Conservation (phyloP, 2,888 invertebrate species). For the Tiphia femorata region DNA sequence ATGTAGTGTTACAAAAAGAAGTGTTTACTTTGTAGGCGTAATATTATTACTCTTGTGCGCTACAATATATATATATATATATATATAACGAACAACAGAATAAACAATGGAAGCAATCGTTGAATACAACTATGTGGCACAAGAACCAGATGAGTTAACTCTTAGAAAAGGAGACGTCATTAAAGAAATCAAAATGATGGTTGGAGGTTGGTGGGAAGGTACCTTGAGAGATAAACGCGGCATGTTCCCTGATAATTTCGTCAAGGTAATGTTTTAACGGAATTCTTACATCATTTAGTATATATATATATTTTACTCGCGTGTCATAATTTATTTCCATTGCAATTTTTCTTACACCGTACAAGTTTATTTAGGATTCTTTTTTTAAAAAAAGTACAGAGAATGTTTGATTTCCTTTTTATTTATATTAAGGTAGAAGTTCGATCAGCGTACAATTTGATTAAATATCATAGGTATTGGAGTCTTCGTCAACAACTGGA, state of each 20-base stretch:
- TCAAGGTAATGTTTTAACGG: constrained; percentile 71
- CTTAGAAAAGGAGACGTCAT: constrained; percentile 87
- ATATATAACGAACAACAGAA: no score
- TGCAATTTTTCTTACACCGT: not conserved
- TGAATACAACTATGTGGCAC: constrained; percentile 88
- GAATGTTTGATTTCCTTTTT: not conserved
- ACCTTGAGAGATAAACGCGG: constrained; percentile 83
- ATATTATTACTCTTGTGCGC: no score
- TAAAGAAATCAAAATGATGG: constrained; percentile 81
- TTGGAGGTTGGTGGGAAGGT: constrained; percentile 95
- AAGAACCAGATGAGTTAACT: constrained; percentile 87
- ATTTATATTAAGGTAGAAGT: not conserved
- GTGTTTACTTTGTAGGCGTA: no score
- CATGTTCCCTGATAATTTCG: constrained; percentile 95
- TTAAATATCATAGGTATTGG: constrained; percentile 47
- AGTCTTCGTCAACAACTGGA: constrained; percentile 32
- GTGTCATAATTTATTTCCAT: no score
- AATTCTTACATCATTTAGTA: not conserved
- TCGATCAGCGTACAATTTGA: not conserved
- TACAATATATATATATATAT: no score
- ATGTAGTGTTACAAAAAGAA: no score
- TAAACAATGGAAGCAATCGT: constrained; percentile 84
- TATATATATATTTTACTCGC: not conserved
- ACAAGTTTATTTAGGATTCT: not conserved
- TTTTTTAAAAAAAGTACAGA: no score